Conservation (phyloP, 2,797 vertebrate species). For the Enteromius argenteus region DNA sequence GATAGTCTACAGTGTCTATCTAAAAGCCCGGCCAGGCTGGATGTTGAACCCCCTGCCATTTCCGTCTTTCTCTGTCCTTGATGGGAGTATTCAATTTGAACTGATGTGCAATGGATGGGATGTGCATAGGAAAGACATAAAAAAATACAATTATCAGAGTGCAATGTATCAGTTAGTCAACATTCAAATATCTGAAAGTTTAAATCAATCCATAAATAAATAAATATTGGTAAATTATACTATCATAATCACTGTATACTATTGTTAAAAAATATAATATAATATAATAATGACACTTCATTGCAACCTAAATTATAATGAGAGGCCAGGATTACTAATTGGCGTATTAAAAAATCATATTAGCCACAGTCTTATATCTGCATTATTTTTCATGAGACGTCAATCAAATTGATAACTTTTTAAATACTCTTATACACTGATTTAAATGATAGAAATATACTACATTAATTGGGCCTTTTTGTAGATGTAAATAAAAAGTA, state of each 20-base stretch:
- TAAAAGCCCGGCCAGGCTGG: slow-evolving; percentile 48
- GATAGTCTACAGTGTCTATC: slow-evolving; percentile 4
- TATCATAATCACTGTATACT: neutral
- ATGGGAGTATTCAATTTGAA: slow-evolving; percentile 60
- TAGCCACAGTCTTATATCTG: neutral
- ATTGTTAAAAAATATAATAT: neutral
- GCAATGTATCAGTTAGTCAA: neutral
- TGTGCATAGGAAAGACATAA: neutral
- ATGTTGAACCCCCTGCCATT: slow-evolving; percentile 66
- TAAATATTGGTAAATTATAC: neutral
- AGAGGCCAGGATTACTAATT: neutral
- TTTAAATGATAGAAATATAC: neutral
- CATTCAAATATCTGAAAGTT: neutral
- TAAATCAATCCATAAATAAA: neutral
- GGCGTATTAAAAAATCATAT: neutral
- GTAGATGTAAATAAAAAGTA: neutral
- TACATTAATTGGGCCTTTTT: neutral
- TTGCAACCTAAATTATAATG: neutral
- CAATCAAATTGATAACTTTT: neutral
- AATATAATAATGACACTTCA: neutral
- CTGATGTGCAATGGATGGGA: slow-evolving; percentile 63
- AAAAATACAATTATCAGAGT: neutral
- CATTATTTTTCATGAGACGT: neutral
- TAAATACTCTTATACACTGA: neutral
- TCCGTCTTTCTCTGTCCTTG: slow-evolving; percentile 67